Base-by-base conservation (phyloP, 1,140 invertebrate genomes). In the Euwallacea similis region DNA sequence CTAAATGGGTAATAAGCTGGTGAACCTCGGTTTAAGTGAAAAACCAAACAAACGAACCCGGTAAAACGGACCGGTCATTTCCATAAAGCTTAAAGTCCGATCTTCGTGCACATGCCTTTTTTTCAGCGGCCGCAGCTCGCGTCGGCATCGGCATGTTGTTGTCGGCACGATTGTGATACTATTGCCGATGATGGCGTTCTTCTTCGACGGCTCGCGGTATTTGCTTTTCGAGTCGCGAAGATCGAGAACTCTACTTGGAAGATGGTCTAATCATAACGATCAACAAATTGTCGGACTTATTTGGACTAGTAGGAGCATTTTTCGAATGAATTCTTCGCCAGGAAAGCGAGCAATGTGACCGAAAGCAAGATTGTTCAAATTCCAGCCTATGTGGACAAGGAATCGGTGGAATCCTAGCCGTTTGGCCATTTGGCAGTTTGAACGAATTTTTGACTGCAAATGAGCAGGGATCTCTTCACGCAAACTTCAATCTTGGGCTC, bases 81-180 rank as follows among this genome's bases (percentile, higher is more conserved):
- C 63, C 63, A 65, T 65, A 65, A 65, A 33, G 21, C 21, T 33
- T 33, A 33, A 33, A 65, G 63, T 65, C 63, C 42, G 63, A 65
- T 65, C 63, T 65, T 65, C 54, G 63, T 65, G 63, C 50, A 42
- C 63, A 65, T 54, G 54, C 63, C 63, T 65, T 65, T 54, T 65
- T 54, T 65, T 42, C 21, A 47, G 46, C 63, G 63, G 46, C 63
- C 47, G 63, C 50, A 21, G 46, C 61, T 65, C 63, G 63, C 46
- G 63, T 41, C 46, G 63, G 41, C 63, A 53, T 53, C 50, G 63
- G 63, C 63, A 65, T 65, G 63, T 54, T 33, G 21, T 33, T 65
- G 63, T 65, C 63, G 63, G 63, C 63, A 65, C 63, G 63, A 65
- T 65, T 65, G 63, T 65, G 63, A 15, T 46, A 65, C 63, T 65